Conservation (phyloP, 1,140 invertebrate genomes). For the Caenorhabditis inopinata region DNA sequence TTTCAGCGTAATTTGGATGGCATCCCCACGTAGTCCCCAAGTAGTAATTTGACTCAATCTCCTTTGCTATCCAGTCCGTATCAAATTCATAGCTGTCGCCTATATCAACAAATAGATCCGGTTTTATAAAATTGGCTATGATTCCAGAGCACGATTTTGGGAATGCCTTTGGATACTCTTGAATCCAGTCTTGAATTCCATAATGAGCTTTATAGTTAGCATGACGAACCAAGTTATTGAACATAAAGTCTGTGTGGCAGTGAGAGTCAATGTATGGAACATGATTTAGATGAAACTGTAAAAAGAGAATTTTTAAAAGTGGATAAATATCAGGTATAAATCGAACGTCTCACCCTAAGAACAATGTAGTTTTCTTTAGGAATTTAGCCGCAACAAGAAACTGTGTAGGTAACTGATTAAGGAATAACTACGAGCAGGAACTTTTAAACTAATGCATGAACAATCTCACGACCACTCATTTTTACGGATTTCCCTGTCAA, state of each 20-base stretch:
- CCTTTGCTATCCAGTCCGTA: background rate
- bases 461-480: no score
- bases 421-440: no score
- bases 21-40: constrained; percentile 9
- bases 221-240: background rate
- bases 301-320: no score
- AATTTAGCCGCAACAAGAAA: no score
- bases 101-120: background rate
- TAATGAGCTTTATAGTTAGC: background rate
- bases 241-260: constrained; percentile 4
- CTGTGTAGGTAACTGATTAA: no score
- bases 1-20: background rate
- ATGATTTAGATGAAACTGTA: background rate
- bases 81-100: background rate
- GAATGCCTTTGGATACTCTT: background rate
- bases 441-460: no score
- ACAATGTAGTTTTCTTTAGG: no score
- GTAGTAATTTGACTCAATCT: background rate
- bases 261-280: background rate
- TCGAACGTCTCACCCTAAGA: background rate
- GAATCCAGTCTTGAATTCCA: background rate
- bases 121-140: constrained; percentile 6
- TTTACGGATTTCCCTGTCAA: no score
- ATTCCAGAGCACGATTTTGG: background rate
- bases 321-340: background rate